Evolutionary conservation across 2,888 invertebrate genomes (phyloP).

Genomic region (Thereva nobilitata): DNA sequence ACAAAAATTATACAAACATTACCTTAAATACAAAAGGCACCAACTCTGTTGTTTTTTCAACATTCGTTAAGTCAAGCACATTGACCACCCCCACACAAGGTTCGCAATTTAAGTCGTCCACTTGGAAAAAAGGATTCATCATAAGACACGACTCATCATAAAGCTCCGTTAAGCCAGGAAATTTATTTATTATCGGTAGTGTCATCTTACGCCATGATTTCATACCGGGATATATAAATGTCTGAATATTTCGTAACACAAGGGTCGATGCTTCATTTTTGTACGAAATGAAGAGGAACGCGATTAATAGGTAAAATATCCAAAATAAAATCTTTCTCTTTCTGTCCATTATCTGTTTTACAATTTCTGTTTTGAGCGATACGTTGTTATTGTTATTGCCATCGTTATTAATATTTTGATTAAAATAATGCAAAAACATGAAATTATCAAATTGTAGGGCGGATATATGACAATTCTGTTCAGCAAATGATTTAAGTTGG

Average conservation of each 20-base stretch:
- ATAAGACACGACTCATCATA: conserved; percentile 85
- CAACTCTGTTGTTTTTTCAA: conserved; percentile 49
- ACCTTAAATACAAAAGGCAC: conserved; percentile 65
- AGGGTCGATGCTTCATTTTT: conserved; percentile 67
- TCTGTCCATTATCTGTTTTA: conserved; percentile 57
- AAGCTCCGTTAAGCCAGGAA: conserved; percentile 73
- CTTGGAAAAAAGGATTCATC: conserved; percentile 81
- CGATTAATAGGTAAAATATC: conserved; percentile 51
- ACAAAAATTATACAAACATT: conserved; percentile 30
- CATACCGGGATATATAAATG: conserved; percentile 80
- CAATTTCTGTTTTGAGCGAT: conserved; percentile 56
- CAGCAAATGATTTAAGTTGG: conserved; percentile 64
- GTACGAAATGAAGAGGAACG: conserved; percentile 60
- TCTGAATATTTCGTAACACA: conserved; percentile 74
- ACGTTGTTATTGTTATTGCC: conserved; percentile 47
- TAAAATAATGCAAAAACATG: conserved; percentile 63
- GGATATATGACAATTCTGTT: conserved; percentile 62
- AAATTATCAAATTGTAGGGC: conserved; percentile 67
- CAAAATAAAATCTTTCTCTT: conserved; percentile 55
- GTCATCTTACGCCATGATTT: conserved; percentile 72
- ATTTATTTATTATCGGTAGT: conserved; percentile 74
- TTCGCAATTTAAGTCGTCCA: conserved; percentile 83
- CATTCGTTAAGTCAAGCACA: conserved; percentile 65
- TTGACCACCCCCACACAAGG: conserved; percentile 75
- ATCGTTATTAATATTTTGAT: conserved; percentile 45